Evolutionary conservation across 2,888 invertebrate genomes (phyloP).

Genomic region (Anagyrus pseudococci): DNA sequence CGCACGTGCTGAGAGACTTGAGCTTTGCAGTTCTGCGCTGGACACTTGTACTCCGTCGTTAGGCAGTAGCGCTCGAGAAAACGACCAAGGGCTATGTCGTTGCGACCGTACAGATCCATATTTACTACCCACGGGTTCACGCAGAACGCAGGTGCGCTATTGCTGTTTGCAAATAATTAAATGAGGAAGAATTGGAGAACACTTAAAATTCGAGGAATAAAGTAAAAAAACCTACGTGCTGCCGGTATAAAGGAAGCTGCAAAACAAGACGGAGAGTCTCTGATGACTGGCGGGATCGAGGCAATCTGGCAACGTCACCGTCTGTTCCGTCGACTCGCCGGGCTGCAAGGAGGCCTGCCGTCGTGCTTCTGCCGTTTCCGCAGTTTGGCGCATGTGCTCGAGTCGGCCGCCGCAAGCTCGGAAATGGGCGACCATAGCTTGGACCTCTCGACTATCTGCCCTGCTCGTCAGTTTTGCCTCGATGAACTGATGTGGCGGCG

Average conservation of each 20-base stretch:
- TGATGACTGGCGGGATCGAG: conserved; percentile 85
- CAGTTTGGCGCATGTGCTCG: not conserved
- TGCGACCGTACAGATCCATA: conserved; percentile 95
- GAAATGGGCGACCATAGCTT: conserved; percentile 81
- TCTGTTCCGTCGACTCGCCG: conserved; percentile 24
- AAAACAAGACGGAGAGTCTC: conserved; percentile 85
- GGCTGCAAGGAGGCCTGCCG: too few relatives aligned
- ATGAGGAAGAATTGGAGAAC: not conserved
- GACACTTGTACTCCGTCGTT: conserved; percentile 82
- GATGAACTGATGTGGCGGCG: conserved; percentile 73
- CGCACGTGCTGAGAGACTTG: conserved; percentile 58
- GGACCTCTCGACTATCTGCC: conserved; percentile 71
- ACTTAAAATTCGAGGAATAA: not conserved
- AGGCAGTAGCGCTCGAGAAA: conserved; percentile 95
- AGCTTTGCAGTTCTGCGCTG: conserved; percentile 63
- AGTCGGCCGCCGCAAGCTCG: conserved; percentile 79
- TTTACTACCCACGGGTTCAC: conserved; percentile 89
- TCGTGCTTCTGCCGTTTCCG: not conserved
- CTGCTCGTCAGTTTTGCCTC: conserved; percentile 72
- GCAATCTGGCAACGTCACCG: conserved; percentile 66
- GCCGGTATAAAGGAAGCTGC: conserved; percentile 78
- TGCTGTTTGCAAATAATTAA: conserved; percentile 41
- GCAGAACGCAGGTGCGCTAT: conserved; percentile 86
- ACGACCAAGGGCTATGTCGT: conserved; percentile 93
- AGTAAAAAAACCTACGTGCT: conserved; percentile 56